These are phyloP conservation scores for Mesoligia furuncula DNA, from an alignment of 2,888 invertebrate genomes.

Conservation along the genomic window DNA sequence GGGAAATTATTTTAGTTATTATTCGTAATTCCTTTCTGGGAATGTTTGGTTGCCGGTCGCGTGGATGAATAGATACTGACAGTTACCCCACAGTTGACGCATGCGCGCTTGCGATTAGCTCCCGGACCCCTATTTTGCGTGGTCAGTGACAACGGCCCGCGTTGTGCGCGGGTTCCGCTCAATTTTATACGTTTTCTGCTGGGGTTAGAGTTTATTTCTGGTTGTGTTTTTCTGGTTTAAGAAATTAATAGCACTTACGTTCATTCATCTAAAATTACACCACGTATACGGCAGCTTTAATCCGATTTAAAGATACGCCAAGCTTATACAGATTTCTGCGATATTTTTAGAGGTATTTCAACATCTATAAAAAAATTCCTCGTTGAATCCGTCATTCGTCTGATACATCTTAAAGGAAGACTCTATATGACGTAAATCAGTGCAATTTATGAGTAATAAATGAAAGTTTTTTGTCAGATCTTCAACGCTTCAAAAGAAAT, in stretches of 20 bases:
- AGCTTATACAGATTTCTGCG: background rate
- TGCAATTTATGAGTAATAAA: background rate
- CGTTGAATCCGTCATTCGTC: background rate
- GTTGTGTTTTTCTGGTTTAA: constrained; percentile 1
- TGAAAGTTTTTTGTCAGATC: background rate
- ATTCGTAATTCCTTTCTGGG: constrained; percentile 55
- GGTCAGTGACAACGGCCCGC: constrained; percentile 48
- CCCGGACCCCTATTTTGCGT: constrained; percentile 75
- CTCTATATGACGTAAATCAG: background rate
- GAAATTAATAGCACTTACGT: constrained; percentile 44
- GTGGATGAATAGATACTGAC: constrained; percentile 66
- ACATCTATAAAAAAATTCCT: background rate
- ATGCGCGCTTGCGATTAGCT: constrained; percentile 71
- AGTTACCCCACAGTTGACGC: constrained; percentile 74
- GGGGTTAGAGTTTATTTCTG: constrained; percentile 35
- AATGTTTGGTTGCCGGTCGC: constrained; percentile 65
- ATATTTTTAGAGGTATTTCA: constrained; percentile 11
- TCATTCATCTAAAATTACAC: constrained; percentile 52
- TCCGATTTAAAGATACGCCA: constrained; percentile 8
- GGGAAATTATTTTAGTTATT: constrained; percentile 45
- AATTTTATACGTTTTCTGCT: constrained; percentile 39
- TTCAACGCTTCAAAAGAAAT: background rate
- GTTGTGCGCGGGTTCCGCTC: constrained; percentile 51
- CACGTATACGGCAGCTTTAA: constrained; percentile 20
- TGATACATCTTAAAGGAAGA: too few species aligned